A percentile compares a stretch with the other conserved stretches of the same genome.
These are phyloP conservation scores for Mormyrops boulengeri DNA, from an alignment of 2,797 vertebrate species.

Conservation along the genomic window DNA sequence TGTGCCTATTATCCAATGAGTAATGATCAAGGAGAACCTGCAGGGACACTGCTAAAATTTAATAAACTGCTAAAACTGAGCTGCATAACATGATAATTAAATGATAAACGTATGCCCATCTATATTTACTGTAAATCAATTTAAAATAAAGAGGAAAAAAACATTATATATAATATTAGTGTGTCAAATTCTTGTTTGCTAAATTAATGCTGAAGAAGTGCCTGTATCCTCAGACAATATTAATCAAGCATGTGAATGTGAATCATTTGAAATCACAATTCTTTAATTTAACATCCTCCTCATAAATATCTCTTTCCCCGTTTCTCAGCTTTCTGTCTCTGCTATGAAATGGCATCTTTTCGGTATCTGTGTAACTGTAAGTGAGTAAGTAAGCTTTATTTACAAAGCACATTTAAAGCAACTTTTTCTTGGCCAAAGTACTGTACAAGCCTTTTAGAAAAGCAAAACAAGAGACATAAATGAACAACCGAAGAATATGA, in stretches of 20 bases:
- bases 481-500: not conserved
- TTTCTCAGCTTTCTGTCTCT: not conserved
- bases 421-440: not conserved
- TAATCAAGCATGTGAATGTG: not conserved
- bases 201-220: not conserved
- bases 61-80: not conserved
- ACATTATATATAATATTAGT: not conserved
- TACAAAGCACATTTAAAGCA: not conserved
- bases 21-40: not conserved
- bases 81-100: not conserved
- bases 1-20: not conserved
- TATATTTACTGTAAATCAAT: not conserved
- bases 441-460: not conserved
- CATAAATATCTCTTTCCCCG: not conserved
- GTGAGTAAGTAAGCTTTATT: not conserved
- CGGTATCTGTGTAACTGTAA: not conserved
- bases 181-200: not conserved
- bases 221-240: not conserved
- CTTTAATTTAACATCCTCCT: not conserved
- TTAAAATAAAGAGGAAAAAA: not conserved
- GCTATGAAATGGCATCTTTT: not conserved
- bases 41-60: not conserved
- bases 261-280: not conserved
- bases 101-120: not conserved
- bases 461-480: not conserved